Conservation (phyloP, 30 jellyfish, hydroid and myxozoan genomes). For the Catostylus mosaicus region DNA sequence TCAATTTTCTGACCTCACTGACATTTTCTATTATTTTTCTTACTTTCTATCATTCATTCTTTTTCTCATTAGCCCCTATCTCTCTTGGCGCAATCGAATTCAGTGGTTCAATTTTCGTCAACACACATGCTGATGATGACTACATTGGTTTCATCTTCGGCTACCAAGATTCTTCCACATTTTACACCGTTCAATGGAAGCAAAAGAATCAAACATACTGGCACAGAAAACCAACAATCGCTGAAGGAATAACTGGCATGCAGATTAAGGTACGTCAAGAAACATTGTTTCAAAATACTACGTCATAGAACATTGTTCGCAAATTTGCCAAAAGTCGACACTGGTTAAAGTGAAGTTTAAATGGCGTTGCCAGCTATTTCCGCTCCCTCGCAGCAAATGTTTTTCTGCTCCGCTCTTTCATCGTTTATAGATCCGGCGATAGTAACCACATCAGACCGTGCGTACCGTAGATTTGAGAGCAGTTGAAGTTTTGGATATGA, state of each 20-base stretch:
- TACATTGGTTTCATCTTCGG: conserved; percentile 88
- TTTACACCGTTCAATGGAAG: conserved; percentile 87
- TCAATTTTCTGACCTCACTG: background rate
- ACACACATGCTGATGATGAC: conserved; percentile 85
- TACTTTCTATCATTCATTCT: conserved; percentile 3
- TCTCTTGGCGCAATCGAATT: conserved; percentile 72
- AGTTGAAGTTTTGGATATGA: too few relatives aligned
- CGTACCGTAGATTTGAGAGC: too few relatives aligned
- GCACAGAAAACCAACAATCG: conserved; percentile 67
- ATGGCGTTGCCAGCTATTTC: too few relatives aligned
- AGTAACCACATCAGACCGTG: too few relatives aligned
- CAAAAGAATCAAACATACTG: conserved; percentile 83
- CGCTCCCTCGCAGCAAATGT: too few relatives aligned
- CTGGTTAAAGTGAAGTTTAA: too few relatives aligned
- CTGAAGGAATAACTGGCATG: conserved; percentile 85
- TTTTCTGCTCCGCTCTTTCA: too few relatives aligned
- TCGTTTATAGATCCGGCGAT: too few relatives aligned
- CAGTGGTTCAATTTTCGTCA: conserved; percentile 83
- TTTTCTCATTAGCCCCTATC: conserved; percentile 80
- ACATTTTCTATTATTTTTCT: background rate
- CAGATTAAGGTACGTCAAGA: conserved; percentile 71
- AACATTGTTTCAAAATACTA: too few relatives aligned
- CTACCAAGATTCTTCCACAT: conserved; percentile 74
- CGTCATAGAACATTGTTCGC: too few relatives aligned
- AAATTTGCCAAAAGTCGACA: too few relatives aligned